phyloP scores from a whole-genome alignment of 2,797 vertebrate genomes.

The Erpetoichthys calabaricus region DNA sequence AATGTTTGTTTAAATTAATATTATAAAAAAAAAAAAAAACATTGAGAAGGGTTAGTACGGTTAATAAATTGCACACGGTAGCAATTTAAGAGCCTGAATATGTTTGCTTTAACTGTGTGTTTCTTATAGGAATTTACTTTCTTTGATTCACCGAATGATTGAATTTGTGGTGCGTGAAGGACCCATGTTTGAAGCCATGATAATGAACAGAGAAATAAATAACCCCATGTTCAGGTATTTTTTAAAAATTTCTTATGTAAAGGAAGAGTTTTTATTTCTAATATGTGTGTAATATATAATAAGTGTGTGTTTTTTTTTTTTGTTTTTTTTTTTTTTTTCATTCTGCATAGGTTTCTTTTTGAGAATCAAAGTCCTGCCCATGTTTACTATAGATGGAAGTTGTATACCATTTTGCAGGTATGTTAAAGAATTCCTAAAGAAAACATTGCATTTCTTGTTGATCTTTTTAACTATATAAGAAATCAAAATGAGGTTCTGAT shows the following conservation, averaged over 20 bases:
- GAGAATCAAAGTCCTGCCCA: conserved; percentile 98
- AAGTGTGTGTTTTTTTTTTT: fast-evolving
- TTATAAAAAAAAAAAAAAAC: no score
- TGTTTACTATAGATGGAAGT: conserved; percentile 95
- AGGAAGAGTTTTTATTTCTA: background rate
- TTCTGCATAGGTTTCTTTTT: conserved; percentile 79
- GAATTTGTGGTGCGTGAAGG: conserved; percentile 99
- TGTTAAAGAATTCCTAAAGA: conserved; percentile 10
- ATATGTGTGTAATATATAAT: background rate
- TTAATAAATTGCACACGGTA: no score
- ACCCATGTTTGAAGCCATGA: conserved; percentile 99
- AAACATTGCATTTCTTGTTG: conserved; percentile 13
- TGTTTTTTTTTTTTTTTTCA: conserved; percentile 15
- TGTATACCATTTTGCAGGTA: conserved; percentile 95
- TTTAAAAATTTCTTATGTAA: conserved; percentile 7
- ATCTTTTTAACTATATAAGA: conserved; percentile 7
- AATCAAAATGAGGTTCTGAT: background rate
- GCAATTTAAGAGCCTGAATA: conserved; percentile 69
- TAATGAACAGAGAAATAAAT: conserved; percentile 98
- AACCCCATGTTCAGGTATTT: conserved; percentile 94
- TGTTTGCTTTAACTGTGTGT: conserved; percentile 98
- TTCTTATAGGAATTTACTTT: conserved; percentile 99
- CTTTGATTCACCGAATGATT: conserved; percentile 99
- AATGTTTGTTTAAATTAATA: no score
- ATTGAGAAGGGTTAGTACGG: conserved; percentile 9